A percentile compares a stretch with the other conserved stretches of the same genome.
phyloP scores from a whole-genome alignment of 1,140 invertebrate genomes.

The Bombus haemorrhoidalis region DNA sequence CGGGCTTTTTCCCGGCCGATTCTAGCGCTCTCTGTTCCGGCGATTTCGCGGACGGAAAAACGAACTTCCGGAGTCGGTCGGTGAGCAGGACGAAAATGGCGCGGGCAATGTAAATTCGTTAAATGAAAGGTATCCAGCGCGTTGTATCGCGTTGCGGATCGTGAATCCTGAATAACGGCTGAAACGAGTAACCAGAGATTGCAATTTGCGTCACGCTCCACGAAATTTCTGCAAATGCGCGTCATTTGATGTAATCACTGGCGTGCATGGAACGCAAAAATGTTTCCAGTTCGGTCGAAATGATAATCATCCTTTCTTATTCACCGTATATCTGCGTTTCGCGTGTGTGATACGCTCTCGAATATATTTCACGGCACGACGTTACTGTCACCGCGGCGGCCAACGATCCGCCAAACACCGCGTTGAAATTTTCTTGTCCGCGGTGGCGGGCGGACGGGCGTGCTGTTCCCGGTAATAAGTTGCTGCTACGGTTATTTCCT shows the following conservation, averaged over 20 bases:
- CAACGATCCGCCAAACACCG: conserved; percentile 19
- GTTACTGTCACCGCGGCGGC: background rate
- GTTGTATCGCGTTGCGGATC: conserved; percentile 10
- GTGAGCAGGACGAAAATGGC: background rate
- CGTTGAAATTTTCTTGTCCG: no score
- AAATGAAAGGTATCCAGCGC: background rate
- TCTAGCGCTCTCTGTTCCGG: background rate
- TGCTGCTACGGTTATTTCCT: background rate
- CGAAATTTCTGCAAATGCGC: conserved; percentile 27
- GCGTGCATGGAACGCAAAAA: conserved; percentile 7
- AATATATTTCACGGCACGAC: conserved; percentile 15
- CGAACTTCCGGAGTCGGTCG: background rate
- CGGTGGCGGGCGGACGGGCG: no score
- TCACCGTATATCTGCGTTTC: no score
- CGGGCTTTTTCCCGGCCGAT: background rate
- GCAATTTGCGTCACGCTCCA: conserved; percentile 26
- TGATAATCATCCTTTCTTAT: conserved; percentile 38
- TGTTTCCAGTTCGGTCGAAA: background rate
- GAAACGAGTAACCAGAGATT: conserved; percentile 40
- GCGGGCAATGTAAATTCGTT: background rate
- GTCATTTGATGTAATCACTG: conserved; percentile 28
- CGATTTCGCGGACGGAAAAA: background rate
- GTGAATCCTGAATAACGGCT: conserved; percentile 22
- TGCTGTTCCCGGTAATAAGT: background rate
- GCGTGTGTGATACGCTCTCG: background rate